These are phyloP conservation scores for Sclerurus mexicanus DNA, from an alignment of 2,113 vertebrate genomes.

Conservation along the genomic window DNA sequence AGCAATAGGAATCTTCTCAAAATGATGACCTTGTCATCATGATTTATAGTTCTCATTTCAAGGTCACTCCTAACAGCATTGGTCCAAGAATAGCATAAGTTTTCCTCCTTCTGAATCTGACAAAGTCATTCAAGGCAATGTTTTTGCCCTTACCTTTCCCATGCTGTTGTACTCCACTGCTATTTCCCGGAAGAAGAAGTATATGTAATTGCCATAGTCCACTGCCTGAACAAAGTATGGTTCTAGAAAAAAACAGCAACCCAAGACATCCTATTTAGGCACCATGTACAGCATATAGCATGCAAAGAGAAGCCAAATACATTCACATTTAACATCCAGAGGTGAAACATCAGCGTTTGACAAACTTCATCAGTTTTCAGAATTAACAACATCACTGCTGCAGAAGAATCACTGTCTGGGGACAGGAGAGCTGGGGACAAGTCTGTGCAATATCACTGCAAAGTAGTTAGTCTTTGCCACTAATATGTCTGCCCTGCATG, in stretches of 20 bases:
- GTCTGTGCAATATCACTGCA: background rate
- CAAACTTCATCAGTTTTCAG: background rate
- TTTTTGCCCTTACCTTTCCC: constrained; percentile 89
- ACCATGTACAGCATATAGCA: background rate
- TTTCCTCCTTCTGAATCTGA: background rate
- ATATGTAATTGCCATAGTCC: constrained; percentile 94
- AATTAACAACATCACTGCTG: background rate
- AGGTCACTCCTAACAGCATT: constrained; percentile 43
- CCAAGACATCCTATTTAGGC: background rate
- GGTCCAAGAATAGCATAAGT: background rate
- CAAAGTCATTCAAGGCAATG: background rate
- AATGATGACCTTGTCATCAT: constrained; percentile 58
- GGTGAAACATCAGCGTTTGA: background rate
- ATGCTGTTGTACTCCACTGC: constrained; percentile 99
- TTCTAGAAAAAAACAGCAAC: constrained; percentile 74
- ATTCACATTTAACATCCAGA: background rate
- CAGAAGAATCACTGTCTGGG: background rate
- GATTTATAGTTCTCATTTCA: constrained; percentile 67
- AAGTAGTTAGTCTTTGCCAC: background rate
- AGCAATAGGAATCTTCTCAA: constrained; percentile 52
- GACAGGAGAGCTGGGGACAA: background rate
- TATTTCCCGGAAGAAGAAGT: constrained; percentile 99
- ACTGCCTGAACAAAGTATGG: constrained; percentile 97
- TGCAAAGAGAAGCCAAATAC: background rate
- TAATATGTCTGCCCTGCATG: rapidly evolving